Evolutionary conservation across 2,797 vertebrate genomes (phyloP).

Genomic region (Halcyon smyrnensis): DNA sequence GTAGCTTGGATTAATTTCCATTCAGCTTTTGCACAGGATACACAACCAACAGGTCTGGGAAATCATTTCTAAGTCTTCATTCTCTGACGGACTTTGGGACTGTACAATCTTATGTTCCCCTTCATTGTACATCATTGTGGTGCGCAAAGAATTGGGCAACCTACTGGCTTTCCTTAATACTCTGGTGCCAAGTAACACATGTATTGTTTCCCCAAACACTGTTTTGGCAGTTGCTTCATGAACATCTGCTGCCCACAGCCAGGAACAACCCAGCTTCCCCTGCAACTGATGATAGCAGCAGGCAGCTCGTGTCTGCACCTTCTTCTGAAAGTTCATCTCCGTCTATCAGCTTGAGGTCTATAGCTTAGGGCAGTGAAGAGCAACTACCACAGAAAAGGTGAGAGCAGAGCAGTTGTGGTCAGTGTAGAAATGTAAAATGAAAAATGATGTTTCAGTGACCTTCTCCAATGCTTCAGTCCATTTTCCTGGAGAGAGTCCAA

Average conservation of each 20-base stretch:
- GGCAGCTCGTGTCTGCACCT: neutral
- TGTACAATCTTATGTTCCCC: conserved; percentile 10
- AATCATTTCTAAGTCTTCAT: neutral
- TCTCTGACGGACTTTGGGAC: neutral
- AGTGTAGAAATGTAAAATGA: conserved; percentile 9
- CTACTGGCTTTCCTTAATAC: neutral
- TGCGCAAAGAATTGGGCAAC: conserved; percentile 43
- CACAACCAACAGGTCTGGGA: neutral
- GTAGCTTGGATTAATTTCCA: neutral
- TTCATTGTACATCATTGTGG: neutral
- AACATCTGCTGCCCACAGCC: conserved; percentile 35
- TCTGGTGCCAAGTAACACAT: conserved; percentile 16
- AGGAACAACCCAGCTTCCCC: neutral
- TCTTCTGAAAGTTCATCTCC: conserved; percentile 30
- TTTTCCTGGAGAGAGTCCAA: conserved; percentile 40
- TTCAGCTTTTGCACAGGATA: neutral
- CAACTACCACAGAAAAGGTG: neutral
- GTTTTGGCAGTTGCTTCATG: neutral
- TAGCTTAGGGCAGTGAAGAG: neutral
- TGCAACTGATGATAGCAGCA: neutral
- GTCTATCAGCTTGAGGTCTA: conserved; percentile 27
- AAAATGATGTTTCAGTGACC: conserved; percentile 25
- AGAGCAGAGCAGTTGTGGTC: neutral
- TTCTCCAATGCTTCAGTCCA: neutral
- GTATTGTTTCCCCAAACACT: neutral